Evolutionary conservation across 2,888 invertebrate genomes (phyloP), one percentile per base, ranked within the genome.

Genomic region (Drosophila rellima): DNA sequence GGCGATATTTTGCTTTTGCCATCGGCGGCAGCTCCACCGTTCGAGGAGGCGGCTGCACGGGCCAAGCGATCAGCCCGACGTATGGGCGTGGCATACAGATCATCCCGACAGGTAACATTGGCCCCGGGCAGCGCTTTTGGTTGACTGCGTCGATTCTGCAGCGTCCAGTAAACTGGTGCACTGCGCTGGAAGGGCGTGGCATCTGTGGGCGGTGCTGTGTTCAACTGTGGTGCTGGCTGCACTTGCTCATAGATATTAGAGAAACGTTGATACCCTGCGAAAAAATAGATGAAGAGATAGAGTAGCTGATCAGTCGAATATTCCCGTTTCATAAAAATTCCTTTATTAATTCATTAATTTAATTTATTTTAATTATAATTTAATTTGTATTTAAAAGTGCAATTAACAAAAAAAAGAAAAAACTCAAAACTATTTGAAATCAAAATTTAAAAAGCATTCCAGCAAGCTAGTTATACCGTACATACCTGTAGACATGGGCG

Each of bases 231-330:
- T 82, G 82, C 76, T 76, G 74, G 78, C 73, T 77, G 90, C 87
- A 89, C 87, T 82, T 90, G 75, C 80, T 84, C 78, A 85, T 82
- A 86, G 75, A 86, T 88, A 75, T 90, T 92, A 92, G 93, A 94
- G 93, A 94, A 94, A 94, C 93, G 94, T 94, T 94, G 95, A 95
- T 94, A 94, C 93, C 94, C 95, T 95, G 93, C 93, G 70, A 23
- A 60, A 48, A 29, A 33, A 56, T n/a, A 50, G 17, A 42, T 60
- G 52, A 15, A 20, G n/a, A 26, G 0, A 37, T 3, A 47, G 17
- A 23, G 20, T 23, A 2, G 1, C 20, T 2, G 39, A 17, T 72
- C 33, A 74, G 45, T 69, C 8, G 2, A 3, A 10, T 3, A 20
- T 11, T 7, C n/a, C 5, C 13, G 0, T 0, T 26, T 3, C 3